Conservation (phyloP, 2,797 vertebrate species). For the Ciconia nigra region DNA sequence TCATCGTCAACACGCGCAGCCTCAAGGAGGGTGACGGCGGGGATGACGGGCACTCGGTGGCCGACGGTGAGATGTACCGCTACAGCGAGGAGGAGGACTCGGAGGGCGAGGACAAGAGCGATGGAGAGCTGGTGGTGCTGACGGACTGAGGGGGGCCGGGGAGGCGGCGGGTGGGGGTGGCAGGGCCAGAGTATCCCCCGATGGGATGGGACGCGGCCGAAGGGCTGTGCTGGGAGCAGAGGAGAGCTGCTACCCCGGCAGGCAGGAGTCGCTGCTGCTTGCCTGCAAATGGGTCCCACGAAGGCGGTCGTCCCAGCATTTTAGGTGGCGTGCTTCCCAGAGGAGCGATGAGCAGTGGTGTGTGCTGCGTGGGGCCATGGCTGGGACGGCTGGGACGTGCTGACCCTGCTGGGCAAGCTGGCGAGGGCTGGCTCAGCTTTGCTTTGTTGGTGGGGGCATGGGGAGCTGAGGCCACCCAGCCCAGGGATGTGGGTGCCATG, state of each 20-base stretch:
- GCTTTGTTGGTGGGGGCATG: accelerated
- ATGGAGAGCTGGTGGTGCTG: slow-evolving; percentile 93
- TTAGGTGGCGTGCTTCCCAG: background rate
- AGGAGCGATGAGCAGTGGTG: background rate
- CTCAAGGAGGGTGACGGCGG: slow-evolving; percentile 63
- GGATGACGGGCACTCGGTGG: slow-evolving; percentile 65
- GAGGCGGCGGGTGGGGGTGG: accelerated
- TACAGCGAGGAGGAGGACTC: slow-evolving; percentile 94
- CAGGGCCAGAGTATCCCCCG: background rate
- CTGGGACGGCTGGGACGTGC: background rate
- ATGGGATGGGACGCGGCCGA: accelerated
- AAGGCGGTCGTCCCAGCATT: background rate
- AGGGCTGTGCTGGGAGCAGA: background rate
- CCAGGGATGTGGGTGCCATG: accelerated
- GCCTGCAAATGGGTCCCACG: accelerated
- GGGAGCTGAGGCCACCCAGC: background rate
- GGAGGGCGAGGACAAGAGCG: slow-evolving; percentile 87
- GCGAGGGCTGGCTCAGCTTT: accelerated
- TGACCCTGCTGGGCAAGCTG: background rate
- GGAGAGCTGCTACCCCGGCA: background rate
- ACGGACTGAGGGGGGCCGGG: slow-evolving; percentile 80
- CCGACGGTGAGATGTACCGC: slow-evolving; percentile 72
- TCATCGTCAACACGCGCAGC: slow-evolving; percentile 77
- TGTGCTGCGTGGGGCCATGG: background rate
- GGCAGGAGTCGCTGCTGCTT: background rate